Evolutionary conservation across 2,797 vertebrate genomes (phyloP), one percentile per base, ranked within the genome.

Genomic region (Molossus alvarezi): DNA sequence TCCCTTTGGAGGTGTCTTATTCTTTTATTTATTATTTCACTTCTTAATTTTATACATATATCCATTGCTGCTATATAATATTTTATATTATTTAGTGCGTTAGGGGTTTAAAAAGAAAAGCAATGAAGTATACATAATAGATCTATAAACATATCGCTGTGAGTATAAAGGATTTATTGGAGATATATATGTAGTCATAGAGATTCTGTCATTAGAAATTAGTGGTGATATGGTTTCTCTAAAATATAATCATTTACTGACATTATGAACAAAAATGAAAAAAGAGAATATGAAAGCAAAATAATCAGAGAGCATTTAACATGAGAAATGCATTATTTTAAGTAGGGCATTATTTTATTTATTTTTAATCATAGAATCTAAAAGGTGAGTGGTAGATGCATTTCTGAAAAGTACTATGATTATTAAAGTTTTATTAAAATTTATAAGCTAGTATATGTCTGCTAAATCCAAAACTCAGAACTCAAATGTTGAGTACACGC

Each of bases 251-350:
- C 60, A 76, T 57, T 64, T 29, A 62, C 2, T 77, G 18, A 91
- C 79, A 88, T 79, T 29, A 65, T 90, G 37, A 86, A 89, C 55
- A 77, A 86, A 79, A 64, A 1, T 73, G 55, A 58, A 57, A 33
- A 73, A 88, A 55, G 6, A 25, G 41, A 65, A 21, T 41, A 37
- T 21, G 72, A 83, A 94, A 82, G 10, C 60, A 87, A 62, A 90
- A 53, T 6, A 62, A 92, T 87, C 33, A 64, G 14, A 91, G 53
- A 64, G n/a, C 25, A 82, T 57, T 94, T 92, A 86, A 85, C 4
- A 62, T 83, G 23, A 73, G 25, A 93, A 93, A 88, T 80, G 5
- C 11, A 80, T 81, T 89, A 14, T 81, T 77, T 95, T 45, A 95
- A 21, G 13, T 33, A 87, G 8, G 69, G n/a, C 2, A 10, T 33